Conservation (phyloP, 2,113 vertebrate species). For the Melanotaenia duboulayi region DNA sequence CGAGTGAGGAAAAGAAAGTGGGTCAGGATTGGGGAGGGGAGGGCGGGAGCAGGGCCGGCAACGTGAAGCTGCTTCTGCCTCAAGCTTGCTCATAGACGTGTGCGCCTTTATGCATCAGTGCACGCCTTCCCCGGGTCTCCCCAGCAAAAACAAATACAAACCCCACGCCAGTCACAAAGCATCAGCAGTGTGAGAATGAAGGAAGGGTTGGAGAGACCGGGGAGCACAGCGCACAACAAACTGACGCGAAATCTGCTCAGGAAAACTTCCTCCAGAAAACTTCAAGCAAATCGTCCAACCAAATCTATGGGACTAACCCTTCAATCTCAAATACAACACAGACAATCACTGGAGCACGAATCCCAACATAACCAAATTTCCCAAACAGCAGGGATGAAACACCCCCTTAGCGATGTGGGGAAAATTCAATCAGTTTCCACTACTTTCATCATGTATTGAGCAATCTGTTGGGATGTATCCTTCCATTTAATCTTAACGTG, state of each 20-base stretch:
- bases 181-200: constrained; percentile 41
- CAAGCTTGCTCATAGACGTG: constrained; percentile 38
- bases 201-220: neutral
- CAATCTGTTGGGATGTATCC: constrained; percentile 14
- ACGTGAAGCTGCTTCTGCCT: constrained; percentile 57
- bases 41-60: constrained; percentile 62
- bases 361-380: constrained; percentile 26
- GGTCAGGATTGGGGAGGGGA: constrained; percentile 63
- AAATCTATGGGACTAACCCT: constrained; percentile 68
- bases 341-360: constrained; percentile 24
- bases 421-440: constrained; percentile 62
- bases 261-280: constrained; percentile 44
- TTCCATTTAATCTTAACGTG: constrained; percentile 41
- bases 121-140: constrained; percentile 40
- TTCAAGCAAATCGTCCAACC: constrained; percentile 34
- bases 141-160: constrained; percentile 70
- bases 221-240: constrained; percentile 14
- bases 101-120: constrained; percentile 53
- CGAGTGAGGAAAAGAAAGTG: constrained; percentile 72
- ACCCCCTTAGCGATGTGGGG: constrained; percentile 1
- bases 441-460: constrained; percentile 34
- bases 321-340: constrained; percentile 27
- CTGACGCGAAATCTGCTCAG: constrained; percentile 15
- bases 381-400: constrained; percentile 44
- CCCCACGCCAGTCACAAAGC: constrained; percentile 40